These are phyloP conservation scores for Camelus dromedarius DNA, from an alignment of 2,113 vertebrate genomes.

Conservation along the genomic window DNA sequence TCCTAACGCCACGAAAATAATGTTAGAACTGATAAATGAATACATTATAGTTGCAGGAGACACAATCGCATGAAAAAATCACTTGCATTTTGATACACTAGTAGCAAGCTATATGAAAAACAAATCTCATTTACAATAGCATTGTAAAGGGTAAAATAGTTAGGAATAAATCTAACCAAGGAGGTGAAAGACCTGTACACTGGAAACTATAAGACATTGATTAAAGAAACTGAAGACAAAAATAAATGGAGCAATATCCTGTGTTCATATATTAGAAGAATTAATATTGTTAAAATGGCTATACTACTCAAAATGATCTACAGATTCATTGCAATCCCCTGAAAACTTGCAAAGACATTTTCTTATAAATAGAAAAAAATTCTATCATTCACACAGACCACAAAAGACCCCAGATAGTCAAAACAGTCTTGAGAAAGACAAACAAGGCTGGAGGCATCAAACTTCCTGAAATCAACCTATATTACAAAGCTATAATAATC, in stretches of 20 bases:
- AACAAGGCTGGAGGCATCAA: background rate
- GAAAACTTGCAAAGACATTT: background rate
- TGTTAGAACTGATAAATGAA: background rate
- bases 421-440: background rate
- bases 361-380: background rate
- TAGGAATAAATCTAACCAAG: background rate
- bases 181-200: background rate
- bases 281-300: background rate
- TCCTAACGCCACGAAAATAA: background rate
- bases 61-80: background rate
- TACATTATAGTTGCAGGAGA: background rate
- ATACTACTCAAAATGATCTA: background rate
- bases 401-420: background rate
- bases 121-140: background rate
- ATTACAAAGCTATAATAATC: background rate
- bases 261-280: background rate
- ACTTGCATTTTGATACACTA: background rate
- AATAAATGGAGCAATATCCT: background rate
- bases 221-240: background rate
- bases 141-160: background rate
- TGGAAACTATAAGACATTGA: background rate
- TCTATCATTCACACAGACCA: background rate
- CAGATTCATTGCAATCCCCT: background rate
- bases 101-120: background rate
- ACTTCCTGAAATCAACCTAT: background rate